phyloP scores from a whole-genome alignment of 2,888 invertebrate species.

The Sphecodes monilicornis region DNA sequence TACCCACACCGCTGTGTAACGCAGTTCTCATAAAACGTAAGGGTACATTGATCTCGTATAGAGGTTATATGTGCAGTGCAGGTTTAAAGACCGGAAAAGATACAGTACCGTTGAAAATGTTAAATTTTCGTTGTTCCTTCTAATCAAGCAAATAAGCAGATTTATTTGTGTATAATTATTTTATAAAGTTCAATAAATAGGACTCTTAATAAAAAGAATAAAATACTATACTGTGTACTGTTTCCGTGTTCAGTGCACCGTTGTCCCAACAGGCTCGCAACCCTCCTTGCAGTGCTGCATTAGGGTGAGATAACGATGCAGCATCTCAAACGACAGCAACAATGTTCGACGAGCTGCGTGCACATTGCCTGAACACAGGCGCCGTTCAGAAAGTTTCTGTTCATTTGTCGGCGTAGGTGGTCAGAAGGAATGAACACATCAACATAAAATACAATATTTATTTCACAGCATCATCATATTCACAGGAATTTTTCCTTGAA shows the following conservation, averaged over 20 bases:
- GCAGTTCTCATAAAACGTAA: constrained; percentile 1
- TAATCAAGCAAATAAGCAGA: not conserved
- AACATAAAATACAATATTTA: not conserved
- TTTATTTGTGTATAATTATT: not conserved
- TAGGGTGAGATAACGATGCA: constrained; percentile 48
- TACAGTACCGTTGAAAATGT: not conserved
- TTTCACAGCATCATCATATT: not conserved
- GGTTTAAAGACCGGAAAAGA: not conserved
- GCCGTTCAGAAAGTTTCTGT: constrained; percentile 52
- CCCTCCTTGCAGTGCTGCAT: constrained; percentile 42
- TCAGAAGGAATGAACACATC: constrained; percentile 26
- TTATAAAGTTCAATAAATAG: not conserved
- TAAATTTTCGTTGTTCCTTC: not conserved
- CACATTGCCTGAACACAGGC: constrained; percentile 50
- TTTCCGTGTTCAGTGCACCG: constrained; percentile 46
- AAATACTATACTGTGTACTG: not conserved
- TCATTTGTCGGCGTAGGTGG: constrained; percentile 22
- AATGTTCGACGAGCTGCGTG: constrained; percentile 56
- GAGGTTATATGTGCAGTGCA: not conserved
- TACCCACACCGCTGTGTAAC: not conserved
- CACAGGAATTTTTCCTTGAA: not conserved
- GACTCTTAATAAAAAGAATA: not conserved
- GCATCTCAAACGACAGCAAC: constrained; percentile 51
- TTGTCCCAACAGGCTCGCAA: constrained; percentile 49
- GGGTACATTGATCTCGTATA: constrained; percentile 18